Percentiles rank a stretch among this genome's conserved stretches.
Evolutionary conservation across 1,140 invertebrate species (phyloP).

Genomic region (Nasonia longicornis): DNA sequence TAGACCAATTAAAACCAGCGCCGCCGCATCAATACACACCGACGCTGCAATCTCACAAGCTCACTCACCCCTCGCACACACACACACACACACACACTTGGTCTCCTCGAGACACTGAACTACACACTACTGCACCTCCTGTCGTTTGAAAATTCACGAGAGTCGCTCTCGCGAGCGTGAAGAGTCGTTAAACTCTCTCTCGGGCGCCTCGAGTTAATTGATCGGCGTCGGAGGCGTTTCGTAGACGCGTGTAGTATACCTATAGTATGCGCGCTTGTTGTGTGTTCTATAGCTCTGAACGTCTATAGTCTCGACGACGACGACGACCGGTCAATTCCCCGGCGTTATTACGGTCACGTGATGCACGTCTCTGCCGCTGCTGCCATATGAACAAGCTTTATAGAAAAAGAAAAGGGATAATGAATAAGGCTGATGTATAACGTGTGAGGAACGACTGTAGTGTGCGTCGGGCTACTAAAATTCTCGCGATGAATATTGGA

Average conservation of each 20-base stretch:
- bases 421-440: background rate
- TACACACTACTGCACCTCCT: background rate
- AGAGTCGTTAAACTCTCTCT: conserved; percentile 25
- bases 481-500: conserved; percentile 1
- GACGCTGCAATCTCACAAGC: background rate
- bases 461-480: background rate
- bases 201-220: conserved; percentile 22
- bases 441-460: background rate
- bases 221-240: conserved; percentile 15
- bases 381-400: background rate
- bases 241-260: background rate
- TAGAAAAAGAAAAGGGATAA: background rate
- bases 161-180: background rate
- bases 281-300: background rate
- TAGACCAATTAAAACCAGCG: background rate
- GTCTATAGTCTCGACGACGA: background rate
- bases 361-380: background rate
- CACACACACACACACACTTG: background rate
- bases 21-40: background rate
- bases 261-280: too few species aligned
- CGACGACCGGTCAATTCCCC: conserved; percentile 15
- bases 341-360: conserved; percentile 8
- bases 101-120: background rate
- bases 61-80: background rate
- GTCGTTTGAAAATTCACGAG: conserved; percentile 15